Percentiles rank a stretch among this genome's conserved stretches.
Evolutionary conservation across 2,113 vertebrate genomes (phyloP).

Genomic region (Cololabis saira): DNA sequence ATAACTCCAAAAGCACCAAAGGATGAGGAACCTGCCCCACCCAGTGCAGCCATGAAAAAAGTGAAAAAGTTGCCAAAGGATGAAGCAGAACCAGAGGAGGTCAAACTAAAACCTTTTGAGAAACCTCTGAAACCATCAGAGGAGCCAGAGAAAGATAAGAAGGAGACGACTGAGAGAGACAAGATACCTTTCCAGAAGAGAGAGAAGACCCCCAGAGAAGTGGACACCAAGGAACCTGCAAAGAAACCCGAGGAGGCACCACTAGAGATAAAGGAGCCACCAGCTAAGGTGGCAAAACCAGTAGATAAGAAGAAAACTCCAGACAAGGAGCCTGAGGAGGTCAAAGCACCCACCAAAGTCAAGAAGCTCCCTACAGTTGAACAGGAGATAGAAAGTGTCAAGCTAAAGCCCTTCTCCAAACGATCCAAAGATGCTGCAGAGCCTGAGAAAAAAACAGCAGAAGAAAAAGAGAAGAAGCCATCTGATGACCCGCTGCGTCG

Average conservation of each 20-base stretch:
- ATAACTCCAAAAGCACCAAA: constrained; percentile 64
- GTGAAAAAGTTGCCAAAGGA: constrained; percentile 74
- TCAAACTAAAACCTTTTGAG: constrained; percentile 81
- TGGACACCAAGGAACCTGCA: constrained; percentile 62
- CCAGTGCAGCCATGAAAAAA: constrained; percentile 67
- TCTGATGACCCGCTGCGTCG: constrained; percentile 34
- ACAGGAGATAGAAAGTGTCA: constrained; percentile 65
- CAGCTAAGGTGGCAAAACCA: constrained; percentile 50
- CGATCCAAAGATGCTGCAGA: constrained; percentile 80
- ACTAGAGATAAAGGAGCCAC: constrained; percentile 46
- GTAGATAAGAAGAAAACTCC: constrained; percentile 52
- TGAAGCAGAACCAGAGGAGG: constrained; percentile 69
- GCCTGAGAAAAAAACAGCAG: constrained; percentile 73
- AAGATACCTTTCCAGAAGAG: constrained; percentile 60
- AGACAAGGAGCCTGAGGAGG: constrained; percentile 66
- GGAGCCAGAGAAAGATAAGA: constrained; percentile 78
- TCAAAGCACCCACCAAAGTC: constrained; percentile 61
- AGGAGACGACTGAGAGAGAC: constrained; percentile 77
- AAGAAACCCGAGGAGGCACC: constrained; percentile 61
- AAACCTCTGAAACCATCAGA: constrained; percentile 66
- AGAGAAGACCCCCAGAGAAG: constrained; percentile 57
- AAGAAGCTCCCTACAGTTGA: constrained; percentile 74
- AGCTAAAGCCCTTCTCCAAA: constrained; percentile 75
- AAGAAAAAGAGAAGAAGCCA: constrained; percentile 68
- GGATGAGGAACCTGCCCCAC: constrained; percentile 55